Conservation (phyloP, 2,113 vertebrate species). For the Ornithorhynchus anatinus region DNA sequence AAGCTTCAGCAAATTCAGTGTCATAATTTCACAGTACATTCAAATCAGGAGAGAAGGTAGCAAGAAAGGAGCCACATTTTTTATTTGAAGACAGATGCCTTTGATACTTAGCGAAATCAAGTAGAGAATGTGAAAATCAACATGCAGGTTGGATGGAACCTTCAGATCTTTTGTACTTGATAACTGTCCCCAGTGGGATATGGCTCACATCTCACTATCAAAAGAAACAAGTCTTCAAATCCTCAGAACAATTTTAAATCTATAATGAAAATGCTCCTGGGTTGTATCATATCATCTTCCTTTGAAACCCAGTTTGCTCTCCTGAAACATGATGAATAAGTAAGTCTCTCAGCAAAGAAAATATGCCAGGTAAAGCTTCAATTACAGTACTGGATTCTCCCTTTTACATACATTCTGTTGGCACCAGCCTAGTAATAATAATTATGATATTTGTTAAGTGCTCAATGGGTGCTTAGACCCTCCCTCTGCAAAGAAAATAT, state of each 20-base stretch:
- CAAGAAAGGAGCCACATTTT: constrained; percentile 50
- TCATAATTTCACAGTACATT: constrained; percentile 32
- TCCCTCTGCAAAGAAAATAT: too few relatives aligned
- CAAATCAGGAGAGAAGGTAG: neutral
- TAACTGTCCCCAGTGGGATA: constrained; percentile 2
- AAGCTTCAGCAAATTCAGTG: constrained; percentile 25
- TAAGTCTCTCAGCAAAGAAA: constrained; percentile 18
- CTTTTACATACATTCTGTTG: constrained; percentile 5
- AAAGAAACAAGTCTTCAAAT: constrained; percentile 18
- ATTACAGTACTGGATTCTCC: constrained; percentile 4
- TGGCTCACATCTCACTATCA: neutral
- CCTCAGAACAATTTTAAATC: constrained; percentile 7
- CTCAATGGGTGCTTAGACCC: too few relatives aligned
- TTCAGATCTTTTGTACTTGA: constrained; percentile 2
- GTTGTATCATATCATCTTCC: neutral
- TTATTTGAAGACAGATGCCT: constrained; percentile 51
- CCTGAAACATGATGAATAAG: constrained; percentile 19
- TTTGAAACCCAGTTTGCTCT: constrained; percentile 18
- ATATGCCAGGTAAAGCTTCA: constrained; percentile 4
- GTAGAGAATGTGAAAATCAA: constrained; percentile 13
- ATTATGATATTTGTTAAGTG: too few relatives aligned
- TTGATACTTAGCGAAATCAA: neutral
- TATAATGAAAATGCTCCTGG: constrained; percentile 14
- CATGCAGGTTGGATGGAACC: neutral
- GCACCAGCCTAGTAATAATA: neutral